Evolutionary conservation across 2,113 vertebrate species (phyloP), one percentile per base, ranked within the genome.

Genomic region (Forbesichthys papilliferus): DNA sequence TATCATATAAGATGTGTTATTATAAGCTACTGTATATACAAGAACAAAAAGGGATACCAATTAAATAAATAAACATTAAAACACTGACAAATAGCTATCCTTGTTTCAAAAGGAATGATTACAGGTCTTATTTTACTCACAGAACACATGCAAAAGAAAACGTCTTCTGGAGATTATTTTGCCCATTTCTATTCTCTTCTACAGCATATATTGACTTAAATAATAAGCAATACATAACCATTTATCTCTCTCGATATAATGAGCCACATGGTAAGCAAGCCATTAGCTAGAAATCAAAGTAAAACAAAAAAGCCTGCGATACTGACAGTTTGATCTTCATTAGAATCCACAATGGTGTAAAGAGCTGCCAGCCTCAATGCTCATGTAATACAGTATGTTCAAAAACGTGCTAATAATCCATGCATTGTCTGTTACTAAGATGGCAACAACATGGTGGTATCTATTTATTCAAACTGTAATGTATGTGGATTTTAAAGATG

Each of bases 241-340:
- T 51, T n/a, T 59, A 60, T 42, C 54, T 62, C 55, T 66, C 48
- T 67, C 46, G 78, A 75, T 82, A 73, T 86, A 86, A 86, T 80
- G 79, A 86, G 83, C 66, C 62, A 79, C 75, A 66, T 34, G 66
- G 36, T 61, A 86, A 79, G 79, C 65, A 86, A 79, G 79, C 86
- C 77, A 81, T 74, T 73, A 73, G 68, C 73, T 74, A 42, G 54
- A 13, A 61, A 74, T 77, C 47, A 71, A 66, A 74, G 73, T 77
- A 3, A 11, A 12, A 51, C 10, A 51, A 55, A 46, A 66, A 10
- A 48, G 77, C 77, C 63, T 51, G 77, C 64, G 79, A 87, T 78
- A 89, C 58, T 84, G 85, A 84, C 84, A 82, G 61, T 70, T 78
- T 83, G 70, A 77, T 87, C 84, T 86, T 89, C 79, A 84, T 85